Evolutionary conservation across 2,113 vertebrate species (phyloP), one percentile per base, ranked within the genome.

Genomic region (Clarias batrachus): DNA sequence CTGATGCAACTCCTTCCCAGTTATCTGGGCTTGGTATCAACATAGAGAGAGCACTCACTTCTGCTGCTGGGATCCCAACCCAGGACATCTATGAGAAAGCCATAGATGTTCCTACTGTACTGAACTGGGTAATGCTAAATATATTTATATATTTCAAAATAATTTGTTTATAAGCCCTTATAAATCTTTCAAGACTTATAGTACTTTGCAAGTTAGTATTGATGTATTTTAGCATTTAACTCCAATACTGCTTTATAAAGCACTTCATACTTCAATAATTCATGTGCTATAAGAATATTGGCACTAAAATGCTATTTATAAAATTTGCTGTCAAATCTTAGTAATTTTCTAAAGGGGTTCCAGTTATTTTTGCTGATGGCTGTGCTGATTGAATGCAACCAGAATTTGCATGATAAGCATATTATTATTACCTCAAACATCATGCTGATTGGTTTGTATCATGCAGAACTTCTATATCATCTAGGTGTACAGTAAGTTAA

Each of bases 401-500:
- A 11, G 57, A 30, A 10, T 74, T n/a, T 56, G 30, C 48, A 48
- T 73, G 27, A 56, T 83, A 30, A 59, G 66, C 30, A 70, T 71
- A 82, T 56, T 21, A 83, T 37, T 71, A 71, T 48, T 48, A 48
- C 48, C 12, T 81, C 41, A 48, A 56, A 62, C 12, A 10, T 84
- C 13, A 48, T 2, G 4, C 52, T 37, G 12, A 74, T 76, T 27
- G 71, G 62, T 37, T 8, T 1, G 57, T 9, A 27, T 27, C 70
- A 65, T 77, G 3, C 9, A 33, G 66, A 33, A 33, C 2, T 33
- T 7, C 30, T 70, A 27, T 30, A 30, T 2, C 16, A 9, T 33
- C 66, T 33, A 56, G 60, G 59, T n/a, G 81, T 52, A 76, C 66
- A 21, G 81, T 52, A 76, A 60, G 86, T 85, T 84, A 84, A 89